Conservation (phyloP, 2,888 invertebrate genomes). For the Drosophila neotestacea region DNA sequence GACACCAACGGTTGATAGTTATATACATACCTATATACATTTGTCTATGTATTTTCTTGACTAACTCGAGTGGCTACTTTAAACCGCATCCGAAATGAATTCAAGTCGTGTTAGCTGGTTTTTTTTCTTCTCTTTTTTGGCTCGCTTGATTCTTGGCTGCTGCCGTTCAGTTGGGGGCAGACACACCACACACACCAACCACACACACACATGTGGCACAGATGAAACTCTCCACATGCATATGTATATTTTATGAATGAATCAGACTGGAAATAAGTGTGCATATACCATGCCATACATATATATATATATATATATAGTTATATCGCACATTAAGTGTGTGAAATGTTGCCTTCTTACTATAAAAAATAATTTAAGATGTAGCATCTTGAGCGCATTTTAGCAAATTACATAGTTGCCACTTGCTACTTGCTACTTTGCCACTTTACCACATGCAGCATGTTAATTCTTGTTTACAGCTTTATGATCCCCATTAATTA, state of each 20-base stretch:
- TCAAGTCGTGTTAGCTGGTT: constrained; percentile 43
- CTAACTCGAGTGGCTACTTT: constrained; percentile 46
- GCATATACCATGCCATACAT: constrained; percentile 8
- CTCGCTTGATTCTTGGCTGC: constrained; percentile 45
- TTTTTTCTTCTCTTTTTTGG: constrained; percentile 22
- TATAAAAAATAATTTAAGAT: constrained; percentile 5
- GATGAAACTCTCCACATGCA: constrained; percentile 9
- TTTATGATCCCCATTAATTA: constrained; percentile 46
- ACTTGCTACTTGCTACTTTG: constrained; percentile 10
- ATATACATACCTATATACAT: neutral
- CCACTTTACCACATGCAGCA: constrained; percentile 23
- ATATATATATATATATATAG: neutral
- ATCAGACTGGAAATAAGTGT: constrained; percentile 82
- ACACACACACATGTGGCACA: constrained; percentile 12
- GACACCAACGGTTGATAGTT: constrained; percentile 35
- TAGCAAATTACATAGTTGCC: constrained; percentile 3
- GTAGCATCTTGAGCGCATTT: constrained; percentile 4
- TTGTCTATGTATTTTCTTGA: constrained; percentile 17
- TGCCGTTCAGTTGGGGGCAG: constrained; percentile 19
- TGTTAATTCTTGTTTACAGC: constrained; percentile 40
- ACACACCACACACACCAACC: neutral
- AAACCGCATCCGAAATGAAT: constrained; percentile 54
- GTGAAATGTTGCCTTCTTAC: neutral
- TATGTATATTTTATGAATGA: constrained; percentile 71
- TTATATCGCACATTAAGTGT: neutral